These are phyloP conservation scores for Protonemura montana DNA, from an alignment of 2,888 invertebrate genomes.

Conservation along the genomic window DNA sequence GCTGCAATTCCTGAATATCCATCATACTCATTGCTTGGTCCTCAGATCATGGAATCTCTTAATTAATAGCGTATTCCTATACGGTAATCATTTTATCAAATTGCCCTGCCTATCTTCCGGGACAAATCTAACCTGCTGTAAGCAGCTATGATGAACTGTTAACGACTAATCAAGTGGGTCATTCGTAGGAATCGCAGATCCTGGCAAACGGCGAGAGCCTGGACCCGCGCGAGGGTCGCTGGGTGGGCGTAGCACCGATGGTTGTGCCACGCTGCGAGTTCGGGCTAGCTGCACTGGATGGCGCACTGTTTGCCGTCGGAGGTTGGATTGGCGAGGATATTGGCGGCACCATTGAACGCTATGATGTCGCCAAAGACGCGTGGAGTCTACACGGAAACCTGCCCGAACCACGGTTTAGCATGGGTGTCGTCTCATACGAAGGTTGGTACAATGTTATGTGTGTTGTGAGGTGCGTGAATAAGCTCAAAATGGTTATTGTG, in stretches of 20 bases:
- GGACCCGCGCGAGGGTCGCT: slow-evolving; percentile 71
- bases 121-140: too few species aligned
- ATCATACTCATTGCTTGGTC: too few species aligned
- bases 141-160: too few species aligned
- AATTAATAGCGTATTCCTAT: too few species aligned
- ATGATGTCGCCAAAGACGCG: slow-evolving; percentile 78
- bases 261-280: slow-evolving; percentile 88
- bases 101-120: too few species aligned
- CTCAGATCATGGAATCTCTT: too few species aligned
- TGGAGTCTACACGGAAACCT: slow-evolving; percentile 82
- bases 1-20: too few species aligned
- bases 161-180: not conserved
- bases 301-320: slow-evolving; percentile 85
- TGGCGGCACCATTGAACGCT: slow-evolving; percentile 86
- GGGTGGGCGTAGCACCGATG: slow-evolving; percentile 69
- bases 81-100: too few species aligned
- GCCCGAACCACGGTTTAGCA: slow-evolving; percentile 86
- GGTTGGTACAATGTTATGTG: too few species aligned
- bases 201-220: slow-evolving; percentile 87
- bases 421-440: slow-evolving; percentile 87
- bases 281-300: slow-evolving; percentile 84
- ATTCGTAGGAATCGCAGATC: slow-evolving; percentile 78
- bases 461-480: too few species aligned
- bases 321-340: slow-evolving; percentile 95
- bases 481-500: too few species aligned